Conservation (phyloP, 2,797 vertebrate species). For the Protonibea diacanthus region DNA sequence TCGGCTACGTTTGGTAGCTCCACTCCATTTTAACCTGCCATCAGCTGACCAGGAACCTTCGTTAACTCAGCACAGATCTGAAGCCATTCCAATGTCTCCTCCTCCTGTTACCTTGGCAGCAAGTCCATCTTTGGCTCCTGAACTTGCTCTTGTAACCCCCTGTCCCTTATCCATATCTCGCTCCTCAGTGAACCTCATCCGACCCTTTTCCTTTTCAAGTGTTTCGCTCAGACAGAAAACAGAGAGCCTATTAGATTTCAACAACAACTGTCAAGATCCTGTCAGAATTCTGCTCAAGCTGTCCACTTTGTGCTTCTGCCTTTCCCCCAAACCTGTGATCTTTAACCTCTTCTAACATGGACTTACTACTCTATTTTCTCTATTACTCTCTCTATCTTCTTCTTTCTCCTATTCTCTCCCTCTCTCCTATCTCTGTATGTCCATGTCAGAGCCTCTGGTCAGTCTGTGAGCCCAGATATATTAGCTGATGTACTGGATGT, state of each 20-base stretch:
- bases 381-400: slow-evolving; percentile 25
- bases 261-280: slow-evolving; percentile 55
- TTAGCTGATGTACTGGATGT: slow-evolving; percentile 74
- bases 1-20: slow-evolving; percentile 97
- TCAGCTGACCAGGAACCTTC: slow-evolving; percentile 85
- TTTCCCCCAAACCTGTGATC: slow-evolving; percentile 37
- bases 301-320: slow-evolving; percentile 58
- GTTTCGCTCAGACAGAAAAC: slow-evolving; percentile 58
- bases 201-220: slow-evolving; percentile 55
- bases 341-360: slow-evolving; percentile 43
- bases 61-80: slow-evolving; percentile 89
- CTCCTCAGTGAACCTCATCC: slow-evolving; percentile 59
- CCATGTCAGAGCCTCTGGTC: slow-evolving; percentile 68
- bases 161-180: slow-evolving; percentile 52
- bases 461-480: slow-evolving; percentile 69
- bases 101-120: slow-evolving; percentile 73
- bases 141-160: slow-evolving; percentile 60
- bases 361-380: slow-evolving; percentile 45
- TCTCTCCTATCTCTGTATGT: slow-evolving; percentile 53
- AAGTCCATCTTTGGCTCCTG: slow-evolving; percentile 60
- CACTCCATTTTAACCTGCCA: slow-evolving; percentile 70
- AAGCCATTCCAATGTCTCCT: slow-evolving; percentile 87
- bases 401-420: slow-evolving; percentile 19
- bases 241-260: slow-evolving; percentile 63
- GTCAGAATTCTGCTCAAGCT: slow-evolving; percentile 51